Conservation (phyloP, 2,113 vertebrate genomes). For the Xenotilapia caudafasciata region DNA sequence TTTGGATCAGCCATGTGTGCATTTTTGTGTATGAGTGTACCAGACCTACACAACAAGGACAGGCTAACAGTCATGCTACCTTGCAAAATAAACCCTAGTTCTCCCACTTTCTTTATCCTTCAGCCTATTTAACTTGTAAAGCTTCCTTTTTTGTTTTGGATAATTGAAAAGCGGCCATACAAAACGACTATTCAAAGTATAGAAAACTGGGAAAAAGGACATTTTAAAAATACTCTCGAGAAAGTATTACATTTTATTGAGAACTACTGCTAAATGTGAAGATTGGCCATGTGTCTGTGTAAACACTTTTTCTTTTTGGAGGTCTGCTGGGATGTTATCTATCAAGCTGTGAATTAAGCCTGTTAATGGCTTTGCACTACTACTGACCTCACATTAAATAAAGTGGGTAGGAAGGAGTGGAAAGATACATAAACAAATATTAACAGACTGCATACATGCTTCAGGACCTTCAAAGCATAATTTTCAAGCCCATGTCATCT, state of each 20-base stretch:
- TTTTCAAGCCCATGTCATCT: not conserved
- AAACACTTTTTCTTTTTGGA: not conserved
- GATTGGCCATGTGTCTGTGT: not conserved
- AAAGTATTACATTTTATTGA: not conserved
- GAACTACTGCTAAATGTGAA: not conserved
- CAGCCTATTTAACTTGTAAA: not conserved
- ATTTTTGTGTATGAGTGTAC: not conserved
- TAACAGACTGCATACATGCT: not conserved
- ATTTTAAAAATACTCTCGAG: not conserved
- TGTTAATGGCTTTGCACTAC: not conserved
- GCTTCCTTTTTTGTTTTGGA: not conserved
- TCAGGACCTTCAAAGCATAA: not conserved
- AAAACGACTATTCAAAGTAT: not conserved
- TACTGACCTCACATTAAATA: not conserved
- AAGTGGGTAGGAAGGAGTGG: not conserved
- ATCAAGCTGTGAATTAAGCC: not conserved
- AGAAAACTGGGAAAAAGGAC: not conserved
- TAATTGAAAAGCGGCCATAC: not conserved
- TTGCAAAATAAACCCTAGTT: not conserved
- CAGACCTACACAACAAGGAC: not conserved
- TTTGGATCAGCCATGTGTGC: not conserved
- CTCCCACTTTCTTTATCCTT: not conserved
- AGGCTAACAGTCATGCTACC: not conserved
- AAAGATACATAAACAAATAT: not conserved
- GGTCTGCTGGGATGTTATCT: not conserved